Evolutionary conservation across 1,140 invertebrate species (phyloP).

Genomic region (Heliconius hewitsoni): DNA sequence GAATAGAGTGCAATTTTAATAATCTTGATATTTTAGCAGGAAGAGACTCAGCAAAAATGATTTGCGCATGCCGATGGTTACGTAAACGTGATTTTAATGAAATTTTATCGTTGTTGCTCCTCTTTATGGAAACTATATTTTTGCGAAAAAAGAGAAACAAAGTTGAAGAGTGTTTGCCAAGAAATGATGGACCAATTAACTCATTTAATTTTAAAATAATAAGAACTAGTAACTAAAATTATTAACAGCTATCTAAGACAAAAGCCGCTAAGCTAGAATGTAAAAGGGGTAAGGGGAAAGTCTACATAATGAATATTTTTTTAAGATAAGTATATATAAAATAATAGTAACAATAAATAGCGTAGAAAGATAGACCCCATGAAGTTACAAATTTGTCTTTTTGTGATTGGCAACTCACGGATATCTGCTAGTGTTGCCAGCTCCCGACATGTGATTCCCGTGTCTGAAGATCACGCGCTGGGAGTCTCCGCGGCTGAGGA

Average conservation of each 20-base stretch:
- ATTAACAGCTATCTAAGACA: constrained; percentile 18
- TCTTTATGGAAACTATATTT: background rate
- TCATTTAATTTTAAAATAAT: background rate
- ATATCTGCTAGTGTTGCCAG: constrained; percentile 81
- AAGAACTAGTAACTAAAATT: background rate
- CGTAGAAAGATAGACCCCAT: constrained; percentile 37
- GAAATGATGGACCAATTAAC: background rate
- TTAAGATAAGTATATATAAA: constrained; percentile 24
- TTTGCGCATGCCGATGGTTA: constrained; percentile 48
- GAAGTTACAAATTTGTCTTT: constrained; percentile 38
- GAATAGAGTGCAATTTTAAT: constrained; percentile 54
- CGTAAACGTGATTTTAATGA: background rate
- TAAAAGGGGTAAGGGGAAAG: constrained; percentile 16
- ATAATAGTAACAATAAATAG: constrained; percentile 35
- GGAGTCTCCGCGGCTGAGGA: constrained; percentile 84
- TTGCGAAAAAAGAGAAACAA: background rate
- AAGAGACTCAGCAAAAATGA: constrained; percentile 43
- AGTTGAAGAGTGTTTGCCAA: background rate
- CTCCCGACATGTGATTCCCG: constrained; percentile 85
- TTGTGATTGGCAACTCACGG: constrained; percentile 68
- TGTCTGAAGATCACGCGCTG: constrained; percentile 87
- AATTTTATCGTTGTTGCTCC: background rate
- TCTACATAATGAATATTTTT: constrained; percentile 14
- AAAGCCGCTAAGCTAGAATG: constrained; percentile 24
- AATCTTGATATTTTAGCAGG: constrained; percentile 31